Evolutionary conservation across 2,888 invertebrate species (phyloP).

Genomic region (Eupithecia subumbrata): DNA sequence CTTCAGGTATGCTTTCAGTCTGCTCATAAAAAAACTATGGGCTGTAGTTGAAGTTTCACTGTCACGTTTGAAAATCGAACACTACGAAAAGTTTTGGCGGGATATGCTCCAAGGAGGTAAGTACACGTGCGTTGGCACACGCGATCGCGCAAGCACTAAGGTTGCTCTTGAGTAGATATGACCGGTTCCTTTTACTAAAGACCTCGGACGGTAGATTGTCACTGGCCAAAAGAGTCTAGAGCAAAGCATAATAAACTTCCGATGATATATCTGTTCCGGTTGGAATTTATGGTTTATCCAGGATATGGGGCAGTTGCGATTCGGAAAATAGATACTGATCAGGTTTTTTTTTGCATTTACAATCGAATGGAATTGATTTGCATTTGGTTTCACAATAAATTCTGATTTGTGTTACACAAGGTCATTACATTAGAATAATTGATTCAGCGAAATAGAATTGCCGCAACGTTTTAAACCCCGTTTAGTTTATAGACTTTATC

Average conservation of each 20-base stretch:
- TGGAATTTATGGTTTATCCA: conserved; percentile 53
- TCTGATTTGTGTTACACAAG: conserved; percentile 26
- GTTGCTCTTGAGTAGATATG: conserved; percentile 38
- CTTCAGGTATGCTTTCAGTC: conserved; percentile 50
- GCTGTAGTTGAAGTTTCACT: conserved; percentile 61
- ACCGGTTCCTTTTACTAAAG: conserved; percentile 71
- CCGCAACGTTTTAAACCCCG: conserved; percentile 2
- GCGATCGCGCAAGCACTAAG: conserved; percentile 70
- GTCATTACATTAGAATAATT: conserved; percentile 20
- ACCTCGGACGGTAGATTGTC: conserved; percentile 59
- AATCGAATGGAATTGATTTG: conserved; percentile 20
- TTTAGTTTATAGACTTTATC: not conserved
- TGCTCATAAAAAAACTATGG: conserved; percentile 50
- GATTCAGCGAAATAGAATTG: conserved; percentile 22
- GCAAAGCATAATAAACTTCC: conserved; percentile 64
- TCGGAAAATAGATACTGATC: conserved; percentile 25
- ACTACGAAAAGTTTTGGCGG: conserved; percentile 61
- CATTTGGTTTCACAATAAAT: conserved; percentile 25
- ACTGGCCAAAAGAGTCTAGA: conserved; percentile 56
- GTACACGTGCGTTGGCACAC: conserved; percentile 60
- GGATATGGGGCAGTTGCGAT: conserved; percentile 44
- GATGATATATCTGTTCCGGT: conserved; percentile 74
- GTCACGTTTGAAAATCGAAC: conserved; percentile 56
- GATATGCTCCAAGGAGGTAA: conserved; percentile 47
- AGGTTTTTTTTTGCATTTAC: conserved; percentile 24